phyloP scores from a whole-genome alignment of 2,888 invertebrate species.

The Osedax frankpressi region DNA sequence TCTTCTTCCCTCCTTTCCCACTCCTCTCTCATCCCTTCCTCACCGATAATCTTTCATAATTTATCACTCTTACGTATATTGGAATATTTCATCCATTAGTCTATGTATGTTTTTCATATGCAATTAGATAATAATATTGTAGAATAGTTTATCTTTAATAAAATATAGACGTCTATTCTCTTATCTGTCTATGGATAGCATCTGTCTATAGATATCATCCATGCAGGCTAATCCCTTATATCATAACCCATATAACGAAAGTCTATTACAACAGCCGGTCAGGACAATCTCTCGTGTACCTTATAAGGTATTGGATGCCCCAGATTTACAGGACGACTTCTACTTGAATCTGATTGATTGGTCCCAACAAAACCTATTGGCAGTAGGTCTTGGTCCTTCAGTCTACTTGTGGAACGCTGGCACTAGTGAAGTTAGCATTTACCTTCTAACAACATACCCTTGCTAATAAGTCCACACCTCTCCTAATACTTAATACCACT shows the following conservation, averaged over 20 bases:
- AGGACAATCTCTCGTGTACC: slow-evolving; percentile 95
- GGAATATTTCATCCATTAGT: no score
- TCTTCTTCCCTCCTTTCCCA: no score
- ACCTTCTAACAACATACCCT: not conserved
- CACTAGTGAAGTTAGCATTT: slow-evolving; percentile 75
- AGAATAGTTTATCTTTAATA: no score
- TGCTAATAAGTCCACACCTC: not conserved
- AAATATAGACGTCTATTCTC: no score
- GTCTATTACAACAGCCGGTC: slow-evolving; percentile 55
- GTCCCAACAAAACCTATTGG: slow-evolving; percentile 95
- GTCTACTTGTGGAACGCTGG: slow-evolving; percentile 98
- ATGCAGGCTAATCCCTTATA: not conserved
- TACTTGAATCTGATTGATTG: slow-evolving; percentile 96
- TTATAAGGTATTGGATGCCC: slow-evolving; percentile 90
- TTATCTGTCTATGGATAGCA: no score
- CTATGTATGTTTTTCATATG: no score
- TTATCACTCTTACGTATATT: no score
- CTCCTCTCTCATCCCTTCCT: no score
- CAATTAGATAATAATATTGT: no score
- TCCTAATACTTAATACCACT: no score
- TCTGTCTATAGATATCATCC: not conserved
- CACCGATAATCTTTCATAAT: no score
- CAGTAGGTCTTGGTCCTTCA: slow-evolving; percentile 90
- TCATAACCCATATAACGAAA: not conserved
- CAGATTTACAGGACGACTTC: slow-evolving; percentile 95